Percentiles rank a stretch among this genome's conserved stretches.
Conservation (phyloP, 2,888 invertebrate genomes). For the Campopleginae sp. region DNA sequence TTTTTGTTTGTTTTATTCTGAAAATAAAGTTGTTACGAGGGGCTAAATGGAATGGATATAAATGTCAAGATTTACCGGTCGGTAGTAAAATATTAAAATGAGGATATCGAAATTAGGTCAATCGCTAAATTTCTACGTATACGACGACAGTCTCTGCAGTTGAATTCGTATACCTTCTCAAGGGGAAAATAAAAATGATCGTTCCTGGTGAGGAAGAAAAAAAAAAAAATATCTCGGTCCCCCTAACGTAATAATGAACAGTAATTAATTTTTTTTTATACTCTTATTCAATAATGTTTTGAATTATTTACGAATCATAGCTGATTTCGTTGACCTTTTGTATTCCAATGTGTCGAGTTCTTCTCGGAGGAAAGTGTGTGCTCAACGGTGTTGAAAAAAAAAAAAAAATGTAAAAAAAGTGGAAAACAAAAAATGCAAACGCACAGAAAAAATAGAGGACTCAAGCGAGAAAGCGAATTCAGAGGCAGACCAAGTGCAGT, state of each 20-base stretch:
- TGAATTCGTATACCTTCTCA: not conserved
- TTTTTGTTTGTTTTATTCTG: conserved; percentile 65
- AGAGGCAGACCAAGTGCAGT: conserved; percentile 61
- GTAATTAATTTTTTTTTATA: conserved; percentile 4
- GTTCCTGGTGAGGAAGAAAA: conserved; percentile 26
- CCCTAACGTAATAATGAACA: conserved; percentile 11
- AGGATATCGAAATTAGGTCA: conserved; percentile 31
- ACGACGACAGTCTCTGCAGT: not conserved
- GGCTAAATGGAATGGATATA: conserved; percentile 3
- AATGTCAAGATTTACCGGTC: conserved; percentile 1
- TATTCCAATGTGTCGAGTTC: conserved; percentile 52
- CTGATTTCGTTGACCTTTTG: conserved; percentile 39
- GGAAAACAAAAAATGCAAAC: conserved; percentile 39
- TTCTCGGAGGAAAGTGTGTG: conserved; percentile 52
- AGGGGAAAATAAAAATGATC: not conserved
- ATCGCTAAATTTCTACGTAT: conserved; percentile 21
- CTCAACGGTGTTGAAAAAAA: conserved; percentile 41
- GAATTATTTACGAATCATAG: conserved; percentile 44
- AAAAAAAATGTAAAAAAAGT: conserved; percentile 31
- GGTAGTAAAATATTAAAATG: conserved; percentile 49
- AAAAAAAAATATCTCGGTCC: not conserved
- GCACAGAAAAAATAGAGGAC: conserved; percentile 47
- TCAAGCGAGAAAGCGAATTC: conserved; percentile 50
- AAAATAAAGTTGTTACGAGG: conserved; percentile 70
- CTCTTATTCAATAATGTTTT: not conserved